These are phyloP conservation scores for Mesembrinibis cayennensis DNA, from an alignment of 2,113 vertebrate genomes.

Conservation along the genomic window DNA sequence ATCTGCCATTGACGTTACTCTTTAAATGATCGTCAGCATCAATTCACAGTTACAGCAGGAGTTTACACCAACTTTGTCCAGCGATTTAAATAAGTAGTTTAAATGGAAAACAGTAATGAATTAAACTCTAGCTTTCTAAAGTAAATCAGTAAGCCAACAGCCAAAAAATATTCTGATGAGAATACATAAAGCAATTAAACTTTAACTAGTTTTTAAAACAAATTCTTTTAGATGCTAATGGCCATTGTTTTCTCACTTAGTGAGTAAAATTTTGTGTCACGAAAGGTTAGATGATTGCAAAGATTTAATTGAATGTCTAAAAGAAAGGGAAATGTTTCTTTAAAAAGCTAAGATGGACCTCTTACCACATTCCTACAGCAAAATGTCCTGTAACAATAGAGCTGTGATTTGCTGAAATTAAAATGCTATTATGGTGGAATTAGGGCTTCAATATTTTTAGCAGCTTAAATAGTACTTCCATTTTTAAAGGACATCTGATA, in stretches of 20 bases:
- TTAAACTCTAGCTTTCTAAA: slow-evolving; percentile 44
- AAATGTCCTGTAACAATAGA: slow-evolving; percentile 83
- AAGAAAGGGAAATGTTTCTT: slow-evolving; percentile 75
- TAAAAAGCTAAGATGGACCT: slow-evolving; percentile 80
- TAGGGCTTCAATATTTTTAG: slow-evolving; percentile 88
- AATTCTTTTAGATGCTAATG: slow-evolving; percentile 80
- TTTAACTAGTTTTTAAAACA: slow-evolving; percentile 71
- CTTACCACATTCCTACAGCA: slow-evolving; percentile 83
- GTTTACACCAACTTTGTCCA: slow-evolving; percentile 22
- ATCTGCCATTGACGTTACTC: background rate
- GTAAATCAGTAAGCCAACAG: slow-evolving; percentile 56
- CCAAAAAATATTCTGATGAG: slow-evolving; percentile 44
- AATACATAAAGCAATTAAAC: slow-evolving; percentile 72
- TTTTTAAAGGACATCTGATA: slow-evolving; percentile 84
- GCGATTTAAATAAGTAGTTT: slow-evolving; percentile 40
- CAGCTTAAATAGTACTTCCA: slow-evolving; percentile 82
- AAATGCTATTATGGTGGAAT: slow-evolving; percentile 92
- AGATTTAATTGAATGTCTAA: slow-evolving; percentile 79
- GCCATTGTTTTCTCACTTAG: slow-evolving; percentile 75
- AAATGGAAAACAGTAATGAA: slow-evolving; percentile 37
- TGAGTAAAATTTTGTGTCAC: slow-evolving; percentile 75
- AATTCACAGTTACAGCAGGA: background rate
- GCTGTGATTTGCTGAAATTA: slow-evolving; percentile 91
- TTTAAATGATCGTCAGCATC: background rate
- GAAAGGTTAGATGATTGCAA: slow-evolving; percentile 74